phyloP scores from a whole-genome alignment of 2,888 invertebrate species.

The Ectobius pallidus region DNA sequence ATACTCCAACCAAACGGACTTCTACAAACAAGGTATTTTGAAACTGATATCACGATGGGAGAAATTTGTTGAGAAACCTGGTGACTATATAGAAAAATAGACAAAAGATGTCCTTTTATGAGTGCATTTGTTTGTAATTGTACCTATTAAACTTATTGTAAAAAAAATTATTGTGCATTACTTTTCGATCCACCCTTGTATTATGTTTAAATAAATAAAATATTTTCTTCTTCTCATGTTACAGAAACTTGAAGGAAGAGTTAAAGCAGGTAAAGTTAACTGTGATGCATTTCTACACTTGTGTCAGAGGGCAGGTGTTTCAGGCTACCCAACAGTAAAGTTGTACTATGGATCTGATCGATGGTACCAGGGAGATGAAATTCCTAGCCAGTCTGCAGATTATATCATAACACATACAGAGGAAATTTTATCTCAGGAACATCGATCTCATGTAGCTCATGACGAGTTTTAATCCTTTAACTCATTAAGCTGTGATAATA shows the following conservation, averaged over 20 bases:
- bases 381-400: conserved; percentile 7
- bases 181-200: too few species aligned
- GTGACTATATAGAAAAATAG: too few species aligned
- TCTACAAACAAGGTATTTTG: too few species aligned
- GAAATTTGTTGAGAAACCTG: too few species aligned
- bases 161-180: too few species aligned
- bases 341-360: conserved; percentile 52
- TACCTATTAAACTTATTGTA: too few species aligned
- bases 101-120: too few species aligned
- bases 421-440: background rate
- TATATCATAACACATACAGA: background rate
- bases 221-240: too few species aligned
- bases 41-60: too few species aligned
- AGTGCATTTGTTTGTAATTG: too few species aligned
- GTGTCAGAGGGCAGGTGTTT: conserved; percentile 61
- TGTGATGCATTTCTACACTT: conserved; percentile 63
- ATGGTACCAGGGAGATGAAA: background rate
- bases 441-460: background rate
- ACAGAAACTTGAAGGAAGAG: conserved; percentile 59
- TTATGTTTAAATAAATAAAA: too few species aligned
- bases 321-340: conserved; percentile 65
- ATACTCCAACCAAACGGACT: too few species aligned
- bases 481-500: background rate
- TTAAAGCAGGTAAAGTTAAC: conserved; percentile 67
- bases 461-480: background rate